phyloP scores from a whole-genome alignment of 2,797 vertebrate genomes.

The Lates japonicus region DNA sequence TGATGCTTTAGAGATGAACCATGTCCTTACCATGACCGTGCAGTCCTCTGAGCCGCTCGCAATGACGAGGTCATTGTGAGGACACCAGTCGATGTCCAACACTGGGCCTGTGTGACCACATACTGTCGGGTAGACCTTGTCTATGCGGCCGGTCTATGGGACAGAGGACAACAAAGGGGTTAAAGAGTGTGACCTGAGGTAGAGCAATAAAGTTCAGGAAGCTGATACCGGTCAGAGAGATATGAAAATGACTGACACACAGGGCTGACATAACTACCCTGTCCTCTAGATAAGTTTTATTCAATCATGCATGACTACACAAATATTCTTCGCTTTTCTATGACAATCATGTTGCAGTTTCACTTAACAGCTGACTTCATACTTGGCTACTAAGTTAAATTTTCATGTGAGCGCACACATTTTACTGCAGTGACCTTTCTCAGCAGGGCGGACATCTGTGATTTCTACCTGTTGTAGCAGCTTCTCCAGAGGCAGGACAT shows the following conservation, averaged over 20 bases:
- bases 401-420: background rate
- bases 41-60: slow-evolving; percentile 98
- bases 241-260: slow-evolving; percentile 36
- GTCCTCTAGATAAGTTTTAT: background rate
- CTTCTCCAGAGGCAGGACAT: slow-evolving; percentile 13
- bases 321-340: background rate
- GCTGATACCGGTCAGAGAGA: slow-evolving; percentile 7
- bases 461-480: background rate
- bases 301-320: background rate
- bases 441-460: background rate
- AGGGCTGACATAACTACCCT: background rate
- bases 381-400: background rate
- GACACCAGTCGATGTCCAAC: slow-evolving; percentile 98
- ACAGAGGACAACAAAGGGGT: slow-evolving; percentile 35
- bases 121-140: slow-evolving; percentile 97
- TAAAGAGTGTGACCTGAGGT: slow-evolving; percentile 15
- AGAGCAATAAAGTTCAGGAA: background rate
- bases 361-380: background rate
- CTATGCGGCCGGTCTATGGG: slow-evolving; percentile 93
- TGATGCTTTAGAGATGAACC: background rate
- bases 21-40: slow-evolving; percentile 92
- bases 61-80: slow-evolving; percentile 96
- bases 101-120: slow-evolving; percentile 98
- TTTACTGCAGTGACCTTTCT: background rate
- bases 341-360: background rate